Conservation (phyloP, 2,888 invertebrate genomes). For the Timema podura region DNA sequence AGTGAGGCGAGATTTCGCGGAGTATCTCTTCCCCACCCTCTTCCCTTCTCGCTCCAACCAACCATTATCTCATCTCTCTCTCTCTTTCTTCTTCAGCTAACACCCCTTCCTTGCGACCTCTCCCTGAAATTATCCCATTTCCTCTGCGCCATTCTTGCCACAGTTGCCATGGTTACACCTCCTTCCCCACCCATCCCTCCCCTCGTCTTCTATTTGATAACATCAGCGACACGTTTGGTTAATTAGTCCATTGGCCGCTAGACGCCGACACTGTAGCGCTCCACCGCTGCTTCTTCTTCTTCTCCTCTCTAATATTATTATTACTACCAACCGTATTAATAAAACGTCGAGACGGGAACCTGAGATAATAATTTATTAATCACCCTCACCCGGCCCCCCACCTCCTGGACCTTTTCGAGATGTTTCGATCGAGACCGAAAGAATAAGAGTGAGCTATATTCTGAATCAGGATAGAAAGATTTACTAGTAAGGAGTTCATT, state of each 20-base stretch:
- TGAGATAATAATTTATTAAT: constrained; percentile 21
- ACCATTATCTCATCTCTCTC: neutral
- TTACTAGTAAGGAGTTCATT: too few species aligned
- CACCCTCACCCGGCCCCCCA: neutral
- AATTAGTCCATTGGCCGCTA: constrained; percentile 24
- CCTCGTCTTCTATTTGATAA: neutral
- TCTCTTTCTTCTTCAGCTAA: neutral
- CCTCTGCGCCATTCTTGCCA: neutral
- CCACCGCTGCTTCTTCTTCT: too few species aligned
- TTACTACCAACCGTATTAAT: constrained; percentile 9
- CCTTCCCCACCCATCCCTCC: too few species aligned
- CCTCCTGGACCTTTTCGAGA: neutral
- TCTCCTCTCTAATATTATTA: too few species aligned
- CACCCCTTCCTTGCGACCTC: neutral
- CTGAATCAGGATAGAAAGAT: too few species aligned
- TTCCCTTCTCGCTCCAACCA: neutral
- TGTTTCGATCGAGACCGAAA: too few species aligned
- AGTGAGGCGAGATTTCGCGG: too few species aligned
- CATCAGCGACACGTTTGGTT: constrained; percentile 12
- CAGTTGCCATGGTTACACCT: too few species aligned
- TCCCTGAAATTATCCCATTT: constrained; percentile 11
- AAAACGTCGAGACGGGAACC: constrained; percentile 13
- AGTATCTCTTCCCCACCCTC: neutral
- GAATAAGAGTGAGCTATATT: too few species aligned
- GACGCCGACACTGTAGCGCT: constrained; percentile 16